Conservation (phyloP, 2,113 vertebrate genomes). For the Chinchilla lanigera region DNA sequence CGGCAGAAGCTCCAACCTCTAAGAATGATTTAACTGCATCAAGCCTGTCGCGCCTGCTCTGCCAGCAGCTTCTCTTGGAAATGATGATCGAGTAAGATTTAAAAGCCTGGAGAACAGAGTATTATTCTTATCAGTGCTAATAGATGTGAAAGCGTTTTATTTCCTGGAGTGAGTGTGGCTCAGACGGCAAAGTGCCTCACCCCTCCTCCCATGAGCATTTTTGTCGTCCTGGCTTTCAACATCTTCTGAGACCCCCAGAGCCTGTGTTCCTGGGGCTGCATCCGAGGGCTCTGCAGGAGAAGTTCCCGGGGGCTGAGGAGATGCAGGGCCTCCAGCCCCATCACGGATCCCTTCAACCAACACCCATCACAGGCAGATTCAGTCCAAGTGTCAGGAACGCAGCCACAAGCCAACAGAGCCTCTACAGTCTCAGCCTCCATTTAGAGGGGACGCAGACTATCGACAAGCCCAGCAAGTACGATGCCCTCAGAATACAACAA, state of each 20-base stretch:
- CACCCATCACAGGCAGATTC: accelerated
- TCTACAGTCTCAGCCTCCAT: too few relatives aligned
- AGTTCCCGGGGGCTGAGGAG: neutral
- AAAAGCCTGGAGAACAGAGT: conserved; percentile 60
- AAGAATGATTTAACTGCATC: conserved; percentile 42
- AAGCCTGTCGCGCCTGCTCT: neutral
- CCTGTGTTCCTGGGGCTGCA: neutral
- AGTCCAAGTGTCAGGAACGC: neutral
- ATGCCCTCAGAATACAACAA: neutral
- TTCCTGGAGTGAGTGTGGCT: conserved; percentile 35
- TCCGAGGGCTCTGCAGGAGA: neutral
- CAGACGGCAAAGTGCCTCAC: neutral
- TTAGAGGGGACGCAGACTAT: neutral
- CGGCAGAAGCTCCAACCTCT: neutral
- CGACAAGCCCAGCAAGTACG: neutral
- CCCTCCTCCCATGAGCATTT: neutral
- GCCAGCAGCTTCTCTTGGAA: conserved; percentile 59
- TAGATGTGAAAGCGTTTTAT: conserved; percentile 70
- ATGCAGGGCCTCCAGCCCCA: accelerated
- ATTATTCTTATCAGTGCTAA: conserved; percentile 69
- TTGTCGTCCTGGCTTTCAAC: neutral
- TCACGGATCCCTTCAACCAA: neutral
- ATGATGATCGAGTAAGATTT: conserved; percentile 58
- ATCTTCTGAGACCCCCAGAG: neutral
- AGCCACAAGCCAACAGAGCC: accelerated